Evolutionary conservation across 2,113 vertebrate species (phyloP), one percentile per base, ranked within the genome.

Genomic region (Artemisiospiza belli): DNA sequence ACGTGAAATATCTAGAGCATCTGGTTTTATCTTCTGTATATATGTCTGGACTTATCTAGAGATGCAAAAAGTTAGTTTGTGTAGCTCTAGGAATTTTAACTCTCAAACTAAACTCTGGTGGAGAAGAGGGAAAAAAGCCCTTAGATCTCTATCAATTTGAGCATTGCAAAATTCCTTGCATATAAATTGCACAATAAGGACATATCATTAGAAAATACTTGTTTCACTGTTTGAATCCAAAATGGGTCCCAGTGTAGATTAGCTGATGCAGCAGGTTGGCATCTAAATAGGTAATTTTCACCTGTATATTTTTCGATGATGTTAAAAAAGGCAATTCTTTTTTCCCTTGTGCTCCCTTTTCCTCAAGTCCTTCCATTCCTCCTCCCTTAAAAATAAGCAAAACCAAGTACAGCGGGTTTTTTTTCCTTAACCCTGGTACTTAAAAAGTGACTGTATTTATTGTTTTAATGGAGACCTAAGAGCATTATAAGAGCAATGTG

Each of bases 1-100:
- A 76, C 76, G 52, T 77, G 51, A 94, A 90, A 83, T 77, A 63
- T 66, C 72, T 81, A n/a, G 70, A 90, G 70, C 63, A 86, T 95
- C 72, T 94, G 76, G 43, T 75, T 87, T 91, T 91, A 88, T 95
- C 91, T 85, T 92, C 63, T 87, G 22, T 43, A 6, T 83, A 31
- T 63, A 90, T 62, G 59, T 39, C 12, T 68, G 74, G 52, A 93
- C 52, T 23, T 90, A 83, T 78, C 94, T 93, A 55, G 86, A 90
- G 52, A 90, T 92, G 67, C 41, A 64, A 24, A 72, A 75, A 75
- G n/a, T 87, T 89, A 62, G 57, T 77, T 86, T 63, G 21, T 74
- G 51, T 75, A 91, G 47, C 81, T 89, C 27, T 54, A 90, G 76
- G 46, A 31, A 49, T 78, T 92, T 86, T 67, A 81, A 74, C 84